Percentiles rank a stretch among this genome's conserved stretches.
Evolutionary conservation across 2,797 vertebrate genomes (phyloP).

Genomic region (Halcyon chelicuti): DNA sequence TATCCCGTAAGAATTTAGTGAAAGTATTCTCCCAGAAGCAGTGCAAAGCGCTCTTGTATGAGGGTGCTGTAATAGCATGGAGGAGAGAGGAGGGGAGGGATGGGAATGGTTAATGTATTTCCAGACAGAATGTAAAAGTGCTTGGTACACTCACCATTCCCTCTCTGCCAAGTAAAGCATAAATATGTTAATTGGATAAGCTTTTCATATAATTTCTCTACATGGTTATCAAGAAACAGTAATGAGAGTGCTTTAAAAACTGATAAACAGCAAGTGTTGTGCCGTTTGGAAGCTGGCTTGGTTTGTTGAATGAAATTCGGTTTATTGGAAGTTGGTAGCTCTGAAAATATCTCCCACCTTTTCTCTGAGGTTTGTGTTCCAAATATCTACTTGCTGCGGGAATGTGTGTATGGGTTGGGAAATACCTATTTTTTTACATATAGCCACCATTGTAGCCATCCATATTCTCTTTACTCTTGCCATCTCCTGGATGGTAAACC

Average conservation of each 20-base stretch:
- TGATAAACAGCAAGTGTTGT: neutral
- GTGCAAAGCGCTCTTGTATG: neutral
- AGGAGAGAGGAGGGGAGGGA: neutral
- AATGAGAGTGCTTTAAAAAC: neutral
- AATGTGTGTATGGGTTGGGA: neutral
- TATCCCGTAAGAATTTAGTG: conserved; percentile 58
- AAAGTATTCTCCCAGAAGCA: conserved; percentile 38
- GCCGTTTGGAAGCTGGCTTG: neutral
- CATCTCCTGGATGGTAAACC: neutral
- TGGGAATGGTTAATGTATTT: conserved; percentile 12
- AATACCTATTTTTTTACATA: neutral
- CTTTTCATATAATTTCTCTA: neutral
- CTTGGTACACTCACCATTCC: neutral
- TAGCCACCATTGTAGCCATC: neutral
- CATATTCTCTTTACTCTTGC: neutral
- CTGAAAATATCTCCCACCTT: neutral
- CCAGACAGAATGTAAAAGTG: neutral
- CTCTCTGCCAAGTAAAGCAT: conserved; percentile 8
- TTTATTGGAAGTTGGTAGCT: neutral
- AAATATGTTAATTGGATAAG: neutral
- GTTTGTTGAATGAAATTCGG: neutral
- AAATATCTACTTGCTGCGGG: neutral
- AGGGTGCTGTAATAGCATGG: conserved; percentile 3
- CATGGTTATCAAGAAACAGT: neutral
- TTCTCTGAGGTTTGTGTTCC: neutral